Evolutionary conservation across 2,113 vertebrate species (phyloP), one percentile per base, ranked within the genome.

Genomic region (Strix uralensis): DNA sequence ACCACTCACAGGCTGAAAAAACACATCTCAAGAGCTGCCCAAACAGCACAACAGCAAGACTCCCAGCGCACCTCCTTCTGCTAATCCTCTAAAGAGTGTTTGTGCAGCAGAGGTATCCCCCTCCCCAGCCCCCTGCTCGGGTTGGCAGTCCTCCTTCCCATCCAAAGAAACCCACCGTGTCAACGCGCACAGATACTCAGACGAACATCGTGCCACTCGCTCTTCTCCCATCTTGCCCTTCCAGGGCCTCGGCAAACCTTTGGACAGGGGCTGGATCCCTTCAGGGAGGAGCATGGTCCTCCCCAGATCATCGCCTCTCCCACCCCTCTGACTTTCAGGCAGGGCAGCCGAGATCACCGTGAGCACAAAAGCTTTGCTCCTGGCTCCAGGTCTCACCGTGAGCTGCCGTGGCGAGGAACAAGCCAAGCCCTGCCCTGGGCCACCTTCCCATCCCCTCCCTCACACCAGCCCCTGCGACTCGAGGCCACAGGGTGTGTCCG

Each of bases 101-200:
- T 11, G 13, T 15, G 46, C 46, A 40, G 75, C 59, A 69, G 29
- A 30, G 26, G 66, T 36, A 63, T 36, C 30, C 7, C 36, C 23
- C 51, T 70, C 40, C 17, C 2, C 54, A 72, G 23, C 22, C 78
- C 67, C 86, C 78, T 30, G 72, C 61, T 70, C 5, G 5, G 38
- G 17, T 22, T 77, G 70, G 71, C 57, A 42, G 46, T 26, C 38
- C 67, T 44, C 67, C 44, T 7, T 54, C 69, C 73, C 7, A 0
- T 7, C 38, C 12, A 13, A 36, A 55, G 69, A 4, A 62, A 34
- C 25, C 44, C 44, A 16, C 22, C 4, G 0, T 25, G 10, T 5
- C 8, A 5, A 25, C 2, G 5, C 15, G 2, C 17, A 7, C 26
- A 21, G 25, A 30, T 0, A 19, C 8, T 15, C 1, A 0, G 22